phyloP scores from a whole-genome alignment of 2,113 vertebrate genomes.

The Malurus melanocephalus region DNA sequence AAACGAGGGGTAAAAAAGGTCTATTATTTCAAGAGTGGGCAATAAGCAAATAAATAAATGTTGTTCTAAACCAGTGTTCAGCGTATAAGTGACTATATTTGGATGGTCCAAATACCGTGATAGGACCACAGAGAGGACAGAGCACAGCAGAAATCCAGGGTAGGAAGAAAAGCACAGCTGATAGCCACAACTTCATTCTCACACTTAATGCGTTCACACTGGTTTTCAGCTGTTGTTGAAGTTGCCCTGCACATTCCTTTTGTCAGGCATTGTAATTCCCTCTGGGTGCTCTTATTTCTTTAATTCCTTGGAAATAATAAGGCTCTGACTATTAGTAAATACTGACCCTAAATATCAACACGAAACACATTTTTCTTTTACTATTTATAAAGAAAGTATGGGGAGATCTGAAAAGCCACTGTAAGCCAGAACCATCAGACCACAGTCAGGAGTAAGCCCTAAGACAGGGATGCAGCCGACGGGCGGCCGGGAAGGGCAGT shows the following conservation, averaged over 20 bases:
- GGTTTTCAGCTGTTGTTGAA: background rate
- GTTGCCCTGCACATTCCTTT: background rate
- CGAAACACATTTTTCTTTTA: accelerated
- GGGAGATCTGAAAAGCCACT: background rate
- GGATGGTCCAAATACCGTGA: background rate
- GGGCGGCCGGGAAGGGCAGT: background rate
- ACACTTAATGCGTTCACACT: background rate
- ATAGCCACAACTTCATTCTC: background rate
- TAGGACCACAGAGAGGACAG: background rate
- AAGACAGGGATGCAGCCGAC: accelerated
- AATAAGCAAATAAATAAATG: background rate
- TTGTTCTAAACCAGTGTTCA: background rate
- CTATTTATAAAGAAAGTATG: background rate
- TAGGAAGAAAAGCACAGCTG: background rate
- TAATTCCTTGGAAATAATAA: background rate
- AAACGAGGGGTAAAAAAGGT: accelerated
- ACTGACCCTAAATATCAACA: background rate
- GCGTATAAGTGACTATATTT: background rate
- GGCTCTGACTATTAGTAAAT: background rate
- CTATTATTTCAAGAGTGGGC: background rate
- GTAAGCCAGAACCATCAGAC: background rate
- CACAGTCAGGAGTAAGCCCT: background rate
- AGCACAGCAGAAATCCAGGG: background rate
- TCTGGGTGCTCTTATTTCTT: background rate
- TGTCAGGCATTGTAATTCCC: background rate